These are phyloP conservation scores for Torymus aiolomorphi DNA, from an alignment of 2,888 invertebrate species.

Conservation along the genomic window DNA sequence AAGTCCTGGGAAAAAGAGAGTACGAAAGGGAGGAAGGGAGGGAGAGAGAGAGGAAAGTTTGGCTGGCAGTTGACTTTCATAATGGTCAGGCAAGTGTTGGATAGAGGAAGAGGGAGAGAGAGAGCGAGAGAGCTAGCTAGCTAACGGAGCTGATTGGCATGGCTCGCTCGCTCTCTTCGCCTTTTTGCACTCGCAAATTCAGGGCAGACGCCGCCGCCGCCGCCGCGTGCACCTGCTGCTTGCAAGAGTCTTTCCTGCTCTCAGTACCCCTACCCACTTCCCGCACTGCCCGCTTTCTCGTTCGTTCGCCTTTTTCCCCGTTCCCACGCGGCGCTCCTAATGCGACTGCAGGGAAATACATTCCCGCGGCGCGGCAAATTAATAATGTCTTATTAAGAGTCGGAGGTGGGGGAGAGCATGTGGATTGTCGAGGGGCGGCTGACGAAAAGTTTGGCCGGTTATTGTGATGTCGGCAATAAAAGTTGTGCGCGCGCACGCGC, in stretches of 20 bases:
- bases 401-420: no score
- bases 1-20: not conserved
- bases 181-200: constrained; percentile 12
- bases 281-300: not conserved
- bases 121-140: no score
- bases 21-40: not conserved
- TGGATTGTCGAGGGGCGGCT: no score
- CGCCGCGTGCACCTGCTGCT: not conserved
- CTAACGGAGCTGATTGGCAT: constrained; percentile 14
- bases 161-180: not conserved
- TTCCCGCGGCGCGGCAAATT: not conserved
- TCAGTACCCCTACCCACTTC: no score
- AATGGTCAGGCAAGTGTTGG: constrained; percentile 21
- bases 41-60: constrained; percentile 3
- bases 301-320: constrained; percentile 1
- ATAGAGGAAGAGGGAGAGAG: no score
- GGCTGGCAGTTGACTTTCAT: constrained; percentile 27
- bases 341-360: not conserved
- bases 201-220: not conserved
- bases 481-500: no score
- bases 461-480: no score
- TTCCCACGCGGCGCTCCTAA: not conserved
- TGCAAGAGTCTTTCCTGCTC: not conserved
- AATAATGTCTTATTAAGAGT: no score
- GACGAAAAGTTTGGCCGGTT: no score